Base-by-base conservation (phyloP, 2,888 invertebrate genomes). In the Hedya salicella region DNA sequence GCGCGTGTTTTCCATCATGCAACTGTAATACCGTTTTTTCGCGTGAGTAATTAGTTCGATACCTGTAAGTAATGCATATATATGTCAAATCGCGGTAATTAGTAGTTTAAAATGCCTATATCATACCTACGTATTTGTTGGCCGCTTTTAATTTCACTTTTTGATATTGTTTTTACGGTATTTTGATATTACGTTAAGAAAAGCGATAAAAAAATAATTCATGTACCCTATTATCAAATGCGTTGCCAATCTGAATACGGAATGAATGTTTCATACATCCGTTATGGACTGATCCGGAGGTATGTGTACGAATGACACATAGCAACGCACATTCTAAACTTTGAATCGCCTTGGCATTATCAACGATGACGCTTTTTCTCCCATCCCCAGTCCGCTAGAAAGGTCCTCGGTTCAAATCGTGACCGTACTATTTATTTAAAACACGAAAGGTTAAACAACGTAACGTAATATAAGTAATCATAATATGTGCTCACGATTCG, bases 331-430 rank as follows among this genome's bases (percentile, higher is more conserved):
- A 57, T 46, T 32, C 44, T 46, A 42, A 56, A 57, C 25, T 17
- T 17, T n/a, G 32, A 8, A 17, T 54, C 40, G 21, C 57, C 57
- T 57, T 57, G 57, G 57, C 57, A 57, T 57, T 57, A 57, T 57
- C 57, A n/a, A 0, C 44, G 30, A 30, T 46, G 57, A 40, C 53
- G 32, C 25, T 48, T 48, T 44, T 46, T 46, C 30, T 44, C 32
- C 11, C 57, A 57, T 57, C 44, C 57, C 32, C 32, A 11, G 44
- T 25, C 50, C 54, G 32, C 25, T 30, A 57, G 46, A 57, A 46
- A 57, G 57, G 46, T 32, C 16, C 30, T 16, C 57, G 46, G 32
- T 30, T 44, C 42, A 25, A 56, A 1, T 57, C 57, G 57, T 57
- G 48, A 48, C 57, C 32, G 57, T 8, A 30, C 11, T 56, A 44